These are phyloP conservation scores for Hoplostethus atlanticus DNA, from an alignment of 2,797 vertebrate genomes.

Conservation along the genomic window DNA sequence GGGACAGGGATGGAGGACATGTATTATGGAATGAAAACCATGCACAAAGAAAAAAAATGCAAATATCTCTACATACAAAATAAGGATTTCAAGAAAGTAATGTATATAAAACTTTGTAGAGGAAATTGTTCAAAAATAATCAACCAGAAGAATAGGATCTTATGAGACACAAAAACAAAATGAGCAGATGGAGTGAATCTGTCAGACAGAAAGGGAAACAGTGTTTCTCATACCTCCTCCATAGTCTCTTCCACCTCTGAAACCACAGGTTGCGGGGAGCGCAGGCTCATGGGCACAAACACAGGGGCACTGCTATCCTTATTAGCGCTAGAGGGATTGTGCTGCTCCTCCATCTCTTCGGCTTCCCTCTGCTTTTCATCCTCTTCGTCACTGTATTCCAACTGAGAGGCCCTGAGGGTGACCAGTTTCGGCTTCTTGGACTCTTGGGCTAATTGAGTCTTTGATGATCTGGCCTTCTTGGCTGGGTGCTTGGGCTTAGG, in stretches of 20 bases:
- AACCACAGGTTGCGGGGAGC: conserved; percentile 83
- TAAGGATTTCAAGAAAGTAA: not conserved
- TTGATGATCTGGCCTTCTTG: conserved; percentile 76
- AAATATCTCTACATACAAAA: not conserved
- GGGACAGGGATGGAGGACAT: conserved; percentile 39
- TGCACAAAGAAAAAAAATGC: conserved; percentile 58
- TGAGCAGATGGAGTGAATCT: conserved; percentile 3
- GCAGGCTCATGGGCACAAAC: conserved; percentile 90
- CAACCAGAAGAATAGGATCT: conserved; percentile 9
- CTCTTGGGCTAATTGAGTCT: conserved; percentile 70
- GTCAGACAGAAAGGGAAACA: not conserved
- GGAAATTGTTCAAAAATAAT: not conserved
- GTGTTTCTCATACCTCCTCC: conserved; percentile 89
- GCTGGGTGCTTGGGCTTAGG: conserved; percentile 53
- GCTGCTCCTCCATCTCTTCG: conserved; percentile 77
- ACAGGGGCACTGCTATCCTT: conserved; percentile 87
- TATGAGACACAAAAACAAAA: conserved; percentile 4
- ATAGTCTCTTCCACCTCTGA: conserved; percentile 91
- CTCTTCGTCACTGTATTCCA: conserved; percentile 84
- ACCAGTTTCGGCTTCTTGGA: conserved; percentile 85
- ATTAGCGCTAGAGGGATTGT: conserved; percentile 72
- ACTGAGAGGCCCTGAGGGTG: conserved; percentile 88
- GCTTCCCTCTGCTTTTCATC: conserved; percentile 65
- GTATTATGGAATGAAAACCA: conserved; percentile 64
- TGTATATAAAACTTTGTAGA: not conserved